These are phyloP conservation scores for Trichogramma evanescens DNA, from an alignment of 2,888 invertebrate species.

Conservation along the genomic window DNA sequence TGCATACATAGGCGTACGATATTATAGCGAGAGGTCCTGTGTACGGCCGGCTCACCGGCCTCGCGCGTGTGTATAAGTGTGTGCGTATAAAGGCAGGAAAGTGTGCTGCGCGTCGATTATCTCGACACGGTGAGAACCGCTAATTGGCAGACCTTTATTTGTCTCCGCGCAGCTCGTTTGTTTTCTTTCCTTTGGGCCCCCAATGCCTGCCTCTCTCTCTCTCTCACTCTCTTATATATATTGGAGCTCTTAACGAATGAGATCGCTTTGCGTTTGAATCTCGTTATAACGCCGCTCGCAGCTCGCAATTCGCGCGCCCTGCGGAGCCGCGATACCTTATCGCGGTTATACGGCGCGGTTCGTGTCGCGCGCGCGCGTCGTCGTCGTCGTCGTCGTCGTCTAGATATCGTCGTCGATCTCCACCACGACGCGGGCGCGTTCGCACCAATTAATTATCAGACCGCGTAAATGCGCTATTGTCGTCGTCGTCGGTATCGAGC, in stretches of 20 bases:
- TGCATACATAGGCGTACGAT: constrained; percentile 6
- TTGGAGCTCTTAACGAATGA: constrained; percentile 29
- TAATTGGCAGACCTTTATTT: constrained; percentile 35
- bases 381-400: neutral
- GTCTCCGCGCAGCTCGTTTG: constrained; percentile 25
- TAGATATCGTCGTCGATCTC: too few relatives aligned
- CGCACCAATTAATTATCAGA: constrained; percentile 12
- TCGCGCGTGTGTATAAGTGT: too few relatives aligned
- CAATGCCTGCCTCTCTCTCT: neutral
- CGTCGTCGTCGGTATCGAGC: too few relatives aligned
- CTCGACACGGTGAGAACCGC: constrained; percentile 28
- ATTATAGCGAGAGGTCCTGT: too few relatives aligned
- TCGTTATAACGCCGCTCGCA: constrained; percentile 18
- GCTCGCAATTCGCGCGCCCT: neutral
- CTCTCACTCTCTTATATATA: neutral
- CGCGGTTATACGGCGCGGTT: neutral
- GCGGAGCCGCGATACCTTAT: neutral
- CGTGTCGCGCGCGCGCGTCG: neutral
- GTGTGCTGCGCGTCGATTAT: constrained; percentile 23
- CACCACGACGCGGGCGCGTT: too few relatives aligned
- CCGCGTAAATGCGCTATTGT: neutral
- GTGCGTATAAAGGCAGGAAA: too few relatives aligned
- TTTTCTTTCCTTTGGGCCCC: neutral
- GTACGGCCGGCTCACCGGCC: too few relatives aligned
- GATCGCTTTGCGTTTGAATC: constrained; percentile 22